These are phyloP conservation scores for Hybognathus amarus DNA, from an alignment of 2,797 vertebrate genomes.

Conservation along the genomic window DNA sequence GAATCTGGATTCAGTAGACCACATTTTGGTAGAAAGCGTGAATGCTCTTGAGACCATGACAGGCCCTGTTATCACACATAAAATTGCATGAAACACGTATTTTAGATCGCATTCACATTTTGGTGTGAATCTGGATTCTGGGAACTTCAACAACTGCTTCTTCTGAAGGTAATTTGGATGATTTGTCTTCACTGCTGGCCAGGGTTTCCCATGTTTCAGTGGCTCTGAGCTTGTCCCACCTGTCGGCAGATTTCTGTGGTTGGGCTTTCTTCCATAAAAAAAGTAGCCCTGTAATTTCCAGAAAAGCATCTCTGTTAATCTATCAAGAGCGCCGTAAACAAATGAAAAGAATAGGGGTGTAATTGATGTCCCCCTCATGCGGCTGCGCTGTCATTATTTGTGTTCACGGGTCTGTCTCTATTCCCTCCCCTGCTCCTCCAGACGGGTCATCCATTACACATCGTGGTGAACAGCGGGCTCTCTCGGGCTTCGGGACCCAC, in stretches of 20 bases:
- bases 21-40: not conserved
- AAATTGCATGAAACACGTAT: not conserved
- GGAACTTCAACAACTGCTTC: not conserved
- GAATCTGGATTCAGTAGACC: not conserved
- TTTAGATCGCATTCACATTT: not conserved
- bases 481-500: conserved; percentile 64
- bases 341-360: conserved; percentile 53
- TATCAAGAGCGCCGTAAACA: conserved; percentile 62
- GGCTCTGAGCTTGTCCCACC: not conserved
- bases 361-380: conserved; percentile 40
- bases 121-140: not conserved
- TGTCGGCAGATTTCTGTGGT: not conserved
- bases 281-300: conserved; percentile 58
- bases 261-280: conserved; percentile 44
- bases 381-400: conserved; percentile 45
- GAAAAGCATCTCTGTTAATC: conserved; percentile 73
- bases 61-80: not conserved
- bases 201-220: not conserved
- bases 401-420: conserved; percentile 53
- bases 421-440: conserved; percentile 64
- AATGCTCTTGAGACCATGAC: too few species aligned
- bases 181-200: not conserved
- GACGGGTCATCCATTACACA: conserved; percentile 75
- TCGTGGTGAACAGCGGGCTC: conserved; percentile 70
- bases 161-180: not conserved